Evolutionary conservation across 2,888 invertebrate species (phyloP).

Genomic region (Plebejus anna): DNA sequence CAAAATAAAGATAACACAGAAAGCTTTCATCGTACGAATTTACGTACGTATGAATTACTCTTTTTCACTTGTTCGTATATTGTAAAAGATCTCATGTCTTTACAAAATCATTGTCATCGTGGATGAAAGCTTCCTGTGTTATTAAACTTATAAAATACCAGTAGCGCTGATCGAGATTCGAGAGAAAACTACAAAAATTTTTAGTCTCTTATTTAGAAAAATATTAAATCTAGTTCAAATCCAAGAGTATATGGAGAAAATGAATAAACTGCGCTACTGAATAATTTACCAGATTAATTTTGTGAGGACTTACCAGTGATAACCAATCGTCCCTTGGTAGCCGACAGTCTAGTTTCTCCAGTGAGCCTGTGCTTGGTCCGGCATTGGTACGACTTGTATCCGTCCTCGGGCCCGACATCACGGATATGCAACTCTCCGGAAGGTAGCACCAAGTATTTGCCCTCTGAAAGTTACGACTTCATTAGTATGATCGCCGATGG

Average conservation of each 20-base stretch:
- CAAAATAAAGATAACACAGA: neutral
- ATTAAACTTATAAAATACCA: neutral
- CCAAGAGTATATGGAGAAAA: neutral
- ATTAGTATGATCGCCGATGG: constrained; percentile 32
- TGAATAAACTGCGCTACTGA: constrained; percentile 42
- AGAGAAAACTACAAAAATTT: neutral
- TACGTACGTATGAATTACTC: neutral
- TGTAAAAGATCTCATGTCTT: neutral
- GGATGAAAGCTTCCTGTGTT: neutral
- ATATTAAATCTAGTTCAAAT: neutral
- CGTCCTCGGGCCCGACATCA: constrained; percentile 96
- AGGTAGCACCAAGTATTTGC: constrained; percentile 95
- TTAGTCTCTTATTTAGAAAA: neutral
- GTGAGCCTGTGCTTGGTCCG: constrained; percentile 95
- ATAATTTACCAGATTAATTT: constrained; percentile 19
- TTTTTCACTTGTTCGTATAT: neutral
- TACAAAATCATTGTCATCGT: neutral
- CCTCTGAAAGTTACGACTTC: constrained; percentile 81
- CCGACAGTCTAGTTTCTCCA: constrained; percentile 94
- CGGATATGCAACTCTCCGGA: constrained; percentile 97
- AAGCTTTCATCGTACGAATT: neutral
- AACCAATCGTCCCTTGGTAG: constrained; percentile 95
- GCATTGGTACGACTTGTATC: constrained; percentile 96
- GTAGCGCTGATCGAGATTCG: neutral
- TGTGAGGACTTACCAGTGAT: constrained; percentile 90